Evolutionary conservation across 1,140 invertebrate genomes (phyloP), one percentile per base, ranked within the genome.

Genomic region (Achroia grisella): DNA sequence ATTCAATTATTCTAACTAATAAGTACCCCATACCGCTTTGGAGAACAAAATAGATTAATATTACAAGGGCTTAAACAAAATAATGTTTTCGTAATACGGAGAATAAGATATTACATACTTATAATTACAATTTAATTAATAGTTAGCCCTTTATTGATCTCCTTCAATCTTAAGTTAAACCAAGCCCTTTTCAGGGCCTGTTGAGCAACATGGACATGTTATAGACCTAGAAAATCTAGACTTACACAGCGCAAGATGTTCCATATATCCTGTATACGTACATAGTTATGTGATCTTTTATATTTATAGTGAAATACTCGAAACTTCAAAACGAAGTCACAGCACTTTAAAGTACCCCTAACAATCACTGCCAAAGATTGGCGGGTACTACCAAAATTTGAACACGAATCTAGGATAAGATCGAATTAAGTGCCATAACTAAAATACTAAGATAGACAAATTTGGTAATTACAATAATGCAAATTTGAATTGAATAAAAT

Each of bases 1-100:
- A 80, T 84, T 82, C 69, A 79, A 80, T 85, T 85, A 85, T 71
- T 69, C 78, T 84, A 84, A 66, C 77, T 84, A 84, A 65, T 81
- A 84, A 82, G 80, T 84, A 84, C 74, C 75, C 76, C 80, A 79
- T 74, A 85, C 80, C 80, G 78, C 80, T 71, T 80, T 74, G 78
- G 78, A 84, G 78, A 80, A 80, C 69, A 72, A 71, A 68, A 49
- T 55, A 43, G 51, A 60, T 39, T 68, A 62, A 71, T 53, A 66
- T 60, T 75, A 71, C 37, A 62, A 71, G 69, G 79, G 75, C 67
- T 48, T 66, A 62, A 56, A 62, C 46, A 51, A 60, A 56, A 57
- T 52, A 59, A 65, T 68, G 61, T 60, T 68, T 67, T 64, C 44
- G 56, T 51, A 52, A 68, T 62, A 68, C 35, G 17, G 17, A 2